These are phyloP conservation scores for Venusia cambrica DNA, from an alignment of 2,888 invertebrate species.

Conservation along the genomic window DNA sequence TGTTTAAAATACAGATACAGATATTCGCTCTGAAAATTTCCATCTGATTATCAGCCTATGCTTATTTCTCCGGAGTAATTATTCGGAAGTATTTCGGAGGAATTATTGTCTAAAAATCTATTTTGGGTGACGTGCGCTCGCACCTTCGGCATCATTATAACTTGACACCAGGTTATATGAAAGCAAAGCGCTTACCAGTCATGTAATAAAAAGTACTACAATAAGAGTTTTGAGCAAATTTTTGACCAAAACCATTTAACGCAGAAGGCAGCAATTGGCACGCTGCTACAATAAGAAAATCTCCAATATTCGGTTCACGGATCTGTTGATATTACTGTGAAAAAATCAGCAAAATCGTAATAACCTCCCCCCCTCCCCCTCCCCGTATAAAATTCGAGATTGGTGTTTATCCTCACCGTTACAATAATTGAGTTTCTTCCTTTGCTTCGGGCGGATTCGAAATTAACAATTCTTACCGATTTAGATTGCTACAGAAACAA, in stretches of 20 bases:
- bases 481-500: slow-evolving; percentile 35
- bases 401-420: slow-evolving; percentile 54
- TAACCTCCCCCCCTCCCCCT: no score
- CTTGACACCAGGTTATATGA: no score
- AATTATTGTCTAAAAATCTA: no score
- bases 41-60: no score
- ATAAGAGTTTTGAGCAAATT: background rate
- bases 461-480: slow-evolving; percentile 62
- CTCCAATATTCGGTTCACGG: slow-evolving; percentile 10
- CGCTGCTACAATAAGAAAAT: slow-evolving; percentile 10
- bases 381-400: slow-evolving; percentile 43
- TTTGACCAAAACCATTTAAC: background rate
- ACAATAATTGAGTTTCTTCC: slow-evolving; percentile 63
- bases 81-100: no score
- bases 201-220: no score
- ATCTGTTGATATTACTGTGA: slow-evolving; percentile 4
- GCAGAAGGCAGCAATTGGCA: slow-evolving; percentile 10
- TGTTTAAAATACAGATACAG: no score
- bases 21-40: no score
- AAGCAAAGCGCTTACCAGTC: no score
- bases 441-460: slow-evolving; percentile 40
- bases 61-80: no score
- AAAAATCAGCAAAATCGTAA: slow-evolving; percentile 23
- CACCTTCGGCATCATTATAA: no score
- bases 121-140: no score